Base-by-base conservation (phyloP, 2,113 vertebrate genomes). In the Prochilodus magdalenae region DNA sequence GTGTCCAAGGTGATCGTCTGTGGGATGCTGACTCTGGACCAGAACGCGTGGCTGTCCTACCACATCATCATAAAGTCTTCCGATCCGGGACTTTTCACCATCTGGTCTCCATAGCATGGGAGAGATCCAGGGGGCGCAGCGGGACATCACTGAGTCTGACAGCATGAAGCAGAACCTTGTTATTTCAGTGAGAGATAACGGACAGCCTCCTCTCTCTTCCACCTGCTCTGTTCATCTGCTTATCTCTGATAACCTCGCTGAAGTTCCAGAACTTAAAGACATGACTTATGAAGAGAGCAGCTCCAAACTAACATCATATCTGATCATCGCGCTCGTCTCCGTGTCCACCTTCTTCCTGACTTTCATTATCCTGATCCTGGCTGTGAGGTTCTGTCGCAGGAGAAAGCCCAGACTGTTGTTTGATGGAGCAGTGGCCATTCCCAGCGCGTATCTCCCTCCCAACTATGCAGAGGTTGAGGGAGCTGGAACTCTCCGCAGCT, bases 1-100 rank as follows among this genome's bases (percentile, higher is more conserved):
- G 90, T 95, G 4, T 93, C 93, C 40, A 94, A 94, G 70, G 92
- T 94, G 24, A 92, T 95, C 33, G 88, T n/a, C 90, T 20, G 88
- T 91, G n/a, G 51, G 91, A 93, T 51, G 81, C 85, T 33, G 89
- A 92, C 79, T 89, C 89, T 4, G 87, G 91, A 27, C 91, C n/a
- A 92, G 69, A 92, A 92, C 26, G 83, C 90, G 8, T 90, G 90
- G 83, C 85, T 92, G n/a, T 81, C 82, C 36, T 91, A 88, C 83
- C 81, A 90, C 22, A 80, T 93, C n/a, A n/a, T n/a, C 40, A 57
- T 92, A 10, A 90, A 89, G 75, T 86, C 89, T 14, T 88, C 88
- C 22, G 85, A 90, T 79, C 74, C 84, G 4, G 87, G 88, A 85
- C 85, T 91, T 84, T 89, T 90, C 66, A 65, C 57, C 29, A 77